Evolutionary conservation across 2,797 vertebrate genomes (phyloP), one percentile per base, ranked within the genome.

Genomic region (Muraenolepis orangiensis): DNA sequence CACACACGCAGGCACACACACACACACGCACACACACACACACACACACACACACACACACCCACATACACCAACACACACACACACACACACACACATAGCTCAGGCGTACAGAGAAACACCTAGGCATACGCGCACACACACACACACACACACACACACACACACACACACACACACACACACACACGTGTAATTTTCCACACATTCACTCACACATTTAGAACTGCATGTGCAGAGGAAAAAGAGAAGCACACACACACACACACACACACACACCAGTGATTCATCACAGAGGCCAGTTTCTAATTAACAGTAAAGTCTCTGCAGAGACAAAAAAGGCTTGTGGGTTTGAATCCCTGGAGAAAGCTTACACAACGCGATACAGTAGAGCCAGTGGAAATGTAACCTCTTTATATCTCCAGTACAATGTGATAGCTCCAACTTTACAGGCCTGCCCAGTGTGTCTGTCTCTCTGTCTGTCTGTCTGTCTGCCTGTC

Each of bases 301-400:
- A 85, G 87, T 85, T 87, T 87, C 87, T 91, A 90, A 92, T 92
- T 91, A 91, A 90, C 85, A 91, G 86, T 89, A 85, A 84, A 81
- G 87, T 88, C 87, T 89, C 89, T 86, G 86, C 57, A 82, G 90
- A 89, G 83, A 89, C 87, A 81, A 74, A 81, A 77, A 82, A 81
- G 76, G 85, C 90, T 89, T 77, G 75, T 87, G 87, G 88, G 90
- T 88, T 87, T 82, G 80, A 90, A 82, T 90, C 89, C 88, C 88
- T 66, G 75, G 85, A 83, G 86, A 83, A 76, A 70, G 85, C 87
- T 85, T 80, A 84, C 76, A 81, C 70, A 26, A 64, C 57, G 23
- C n/a, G 23, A 64, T 64, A 64, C 57, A 26, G 51, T 87, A 81
- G 57, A 81, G 78, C 75, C 74, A 74, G n/a, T 34, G 67, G 72